These are phyloP conservation scores for Amphimallon solstitiale DNA, from an alignment of 2,888 invertebrate species.

Conservation along the genomic window DNA sequence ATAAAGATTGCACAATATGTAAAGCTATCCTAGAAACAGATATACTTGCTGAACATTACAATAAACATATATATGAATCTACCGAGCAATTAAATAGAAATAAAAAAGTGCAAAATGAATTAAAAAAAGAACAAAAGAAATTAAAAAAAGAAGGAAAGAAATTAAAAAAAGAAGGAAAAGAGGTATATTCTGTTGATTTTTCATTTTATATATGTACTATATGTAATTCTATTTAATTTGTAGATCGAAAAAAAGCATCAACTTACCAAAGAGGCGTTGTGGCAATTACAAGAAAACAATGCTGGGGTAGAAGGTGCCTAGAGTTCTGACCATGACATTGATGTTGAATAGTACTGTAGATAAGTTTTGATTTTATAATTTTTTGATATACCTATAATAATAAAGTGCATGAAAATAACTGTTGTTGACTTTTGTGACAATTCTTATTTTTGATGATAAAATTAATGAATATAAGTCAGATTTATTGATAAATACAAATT, in stretches of 20 bases:
- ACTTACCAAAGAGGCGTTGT: background rate
- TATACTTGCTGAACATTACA: too few species aligned
- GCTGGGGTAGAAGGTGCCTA: background rate
- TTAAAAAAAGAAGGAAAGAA: background rate
- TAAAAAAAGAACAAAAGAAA: background rate
- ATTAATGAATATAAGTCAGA: constrained; percentile 8
- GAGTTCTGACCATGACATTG: background rate
- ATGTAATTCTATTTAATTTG: background rate
- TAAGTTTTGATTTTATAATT: background rate
- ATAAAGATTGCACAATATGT: too few species aligned
- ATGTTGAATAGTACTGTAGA: background rate
- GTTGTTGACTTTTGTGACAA: background rate
- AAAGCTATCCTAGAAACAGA: too few species aligned
- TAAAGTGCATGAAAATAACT: constrained; percentile 1
- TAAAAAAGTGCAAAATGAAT: too few species aligned
- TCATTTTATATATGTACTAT: constrained; percentile 2
- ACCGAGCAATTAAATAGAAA: too few species aligned
- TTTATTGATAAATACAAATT: constrained; percentile 4
- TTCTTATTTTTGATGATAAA: constrained; percentile 4
- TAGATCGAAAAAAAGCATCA: background rate
- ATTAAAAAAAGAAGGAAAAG: background rate
- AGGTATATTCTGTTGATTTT: constrained; percentile 1
- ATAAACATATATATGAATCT: too few species aligned
- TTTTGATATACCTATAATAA: too few species aligned
- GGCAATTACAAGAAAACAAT: background rate